phyloP scores from a whole-genome alignment of 1,140 invertebrate genomes.

The Leptestheria dahalacensis region DNA sequence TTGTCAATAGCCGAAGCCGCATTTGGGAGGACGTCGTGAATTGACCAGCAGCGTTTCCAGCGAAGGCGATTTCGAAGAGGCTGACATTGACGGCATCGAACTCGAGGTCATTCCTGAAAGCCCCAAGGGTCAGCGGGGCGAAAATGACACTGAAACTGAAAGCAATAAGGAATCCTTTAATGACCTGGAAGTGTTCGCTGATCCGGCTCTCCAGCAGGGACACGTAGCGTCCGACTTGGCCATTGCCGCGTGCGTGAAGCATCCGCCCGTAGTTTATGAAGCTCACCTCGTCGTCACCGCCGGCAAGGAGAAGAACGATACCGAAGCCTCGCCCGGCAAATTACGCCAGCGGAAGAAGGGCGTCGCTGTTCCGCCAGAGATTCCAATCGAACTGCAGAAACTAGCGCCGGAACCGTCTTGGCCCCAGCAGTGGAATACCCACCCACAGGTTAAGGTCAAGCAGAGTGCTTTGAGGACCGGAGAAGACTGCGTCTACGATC shows the following conservation, averaged over 20 bases:
- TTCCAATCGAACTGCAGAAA: background rate
- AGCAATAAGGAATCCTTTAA: background rate
- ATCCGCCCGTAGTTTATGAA: constrained; percentile 13
- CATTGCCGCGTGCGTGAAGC: constrained; percentile 5
- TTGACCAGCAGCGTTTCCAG: constrained; percentile 10
- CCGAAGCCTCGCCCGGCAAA: background rate
- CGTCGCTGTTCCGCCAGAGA: background rate
- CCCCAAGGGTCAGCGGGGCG: constrained; percentile 36
- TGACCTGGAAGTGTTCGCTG: background rate
- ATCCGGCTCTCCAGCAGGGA: background rate
- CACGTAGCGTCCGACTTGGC: background rate
- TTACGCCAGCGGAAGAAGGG: background rate
- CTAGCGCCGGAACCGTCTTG: background rate
- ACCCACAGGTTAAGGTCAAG: constrained; percentile 23
- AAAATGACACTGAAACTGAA: background rate
- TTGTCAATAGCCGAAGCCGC: background rate
- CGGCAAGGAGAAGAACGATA: background rate
- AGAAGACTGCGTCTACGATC: constrained; percentile 52
- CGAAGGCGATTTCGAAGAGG: constrained; percentile 5
- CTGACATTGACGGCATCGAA: constrained; percentile 67
- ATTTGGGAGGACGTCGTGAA: background rate
- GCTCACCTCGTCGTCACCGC: constrained; percentile 7
- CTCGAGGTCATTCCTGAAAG: constrained; percentile 74
- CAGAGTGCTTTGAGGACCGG: constrained; percentile 49
- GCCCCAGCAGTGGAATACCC: background rate